Conservation (phyloP, 2,888 invertebrate species). For the Coleophora deauratella region DNA sequence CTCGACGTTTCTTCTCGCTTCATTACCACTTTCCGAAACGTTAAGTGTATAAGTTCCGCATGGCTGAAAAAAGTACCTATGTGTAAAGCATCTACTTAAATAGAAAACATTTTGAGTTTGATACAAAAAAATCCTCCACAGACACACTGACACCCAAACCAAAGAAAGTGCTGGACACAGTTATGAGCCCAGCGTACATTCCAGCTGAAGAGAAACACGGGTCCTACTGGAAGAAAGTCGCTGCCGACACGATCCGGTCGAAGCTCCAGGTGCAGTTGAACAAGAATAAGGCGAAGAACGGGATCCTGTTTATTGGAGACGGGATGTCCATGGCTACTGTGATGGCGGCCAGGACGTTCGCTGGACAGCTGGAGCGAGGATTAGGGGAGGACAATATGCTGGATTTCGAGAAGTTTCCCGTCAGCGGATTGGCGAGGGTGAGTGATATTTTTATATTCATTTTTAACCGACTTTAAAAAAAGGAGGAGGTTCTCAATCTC, state of each 20-base stretch:
- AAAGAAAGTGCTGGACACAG: constrained; percentile 48
- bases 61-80: too few species aligned
- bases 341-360: constrained; percentile 80
- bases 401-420: constrained; percentile 80
- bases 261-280: constrained; percentile 34
- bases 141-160: constrained; percentile 40
- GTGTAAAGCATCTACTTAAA: too few species aligned
- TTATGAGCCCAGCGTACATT: constrained; percentile 49
- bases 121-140: constrained; percentile 25
- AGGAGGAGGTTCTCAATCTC: too few species aligned
- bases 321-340: constrained; percentile 86
- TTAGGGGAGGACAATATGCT: constrained; percentile 78
- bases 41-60: too few species aligned
- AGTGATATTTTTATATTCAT: constrained; percentile 19
- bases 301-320: constrained; percentile 80
- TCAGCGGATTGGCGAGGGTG: constrained; percentile 80
- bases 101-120: too few species aligned
- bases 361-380: constrained; percentile 72
- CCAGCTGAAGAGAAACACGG: constrained; percentile 57
- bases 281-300: constrained; percentile 75
- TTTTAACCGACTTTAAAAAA: too few species aligned
- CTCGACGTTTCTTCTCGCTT: too few species aligned
- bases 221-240: constrained; percentile 50
- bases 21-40: too few species aligned
- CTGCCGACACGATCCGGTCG: constrained; percentile 36